These are phyloP conservation scores for Drosophila gaucha DNA, from an alignment of 2,888 invertebrate genomes.

Conservation along the genomic window DNA sequence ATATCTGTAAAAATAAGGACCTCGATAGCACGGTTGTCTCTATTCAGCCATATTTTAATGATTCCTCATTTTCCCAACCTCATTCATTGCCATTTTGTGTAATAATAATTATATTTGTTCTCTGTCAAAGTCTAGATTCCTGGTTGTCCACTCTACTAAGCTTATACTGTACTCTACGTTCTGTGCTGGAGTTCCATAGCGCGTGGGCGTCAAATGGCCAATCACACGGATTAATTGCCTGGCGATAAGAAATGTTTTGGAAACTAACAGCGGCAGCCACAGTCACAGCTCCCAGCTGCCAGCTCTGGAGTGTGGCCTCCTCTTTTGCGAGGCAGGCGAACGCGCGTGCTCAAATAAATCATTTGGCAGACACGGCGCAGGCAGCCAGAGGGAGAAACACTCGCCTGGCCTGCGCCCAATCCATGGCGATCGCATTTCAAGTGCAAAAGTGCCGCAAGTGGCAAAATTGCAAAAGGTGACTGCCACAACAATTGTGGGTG, in stretches of 20 bases:
- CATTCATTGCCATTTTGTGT: no score
- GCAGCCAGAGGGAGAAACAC: slow-evolving; percentile 36
- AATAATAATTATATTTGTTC: no score
- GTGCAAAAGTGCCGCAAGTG: slow-evolving; percentile 82
- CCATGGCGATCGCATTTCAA: slow-evolving; percentile 78
- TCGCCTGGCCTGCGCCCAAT: slow-evolving; percentile 39
- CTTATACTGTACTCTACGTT: not conserved
- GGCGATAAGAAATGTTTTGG: slow-evolving; percentile 54
- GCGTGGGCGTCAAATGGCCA: slow-evolving; percentile 71
- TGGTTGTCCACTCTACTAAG: not conserved
- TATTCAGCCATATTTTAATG: no score
- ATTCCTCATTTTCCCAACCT: no score
- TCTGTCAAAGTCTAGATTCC: not conserved
- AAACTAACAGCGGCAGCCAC: slow-evolving; percentile 36
- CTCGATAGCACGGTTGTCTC: no score
- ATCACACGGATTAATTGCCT: slow-evolving; percentile 72
- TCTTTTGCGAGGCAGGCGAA: slow-evolving; percentile 32
- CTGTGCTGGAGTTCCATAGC: slow-evolving; percentile 6
- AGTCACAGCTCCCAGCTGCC: slow-evolving; percentile 2
- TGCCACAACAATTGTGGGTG: slow-evolving; percentile 83
- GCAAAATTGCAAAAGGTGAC: slow-evolving; percentile 48
- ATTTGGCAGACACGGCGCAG: slow-evolving; percentile 69
- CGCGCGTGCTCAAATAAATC: slow-evolving; percentile 84
- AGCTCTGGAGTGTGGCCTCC: slow-evolving; percentile 46
- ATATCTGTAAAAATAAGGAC: no score